Conservation (phyloP, 2,888 invertebrate species). For the Dinocampus coccinellae region DNA sequence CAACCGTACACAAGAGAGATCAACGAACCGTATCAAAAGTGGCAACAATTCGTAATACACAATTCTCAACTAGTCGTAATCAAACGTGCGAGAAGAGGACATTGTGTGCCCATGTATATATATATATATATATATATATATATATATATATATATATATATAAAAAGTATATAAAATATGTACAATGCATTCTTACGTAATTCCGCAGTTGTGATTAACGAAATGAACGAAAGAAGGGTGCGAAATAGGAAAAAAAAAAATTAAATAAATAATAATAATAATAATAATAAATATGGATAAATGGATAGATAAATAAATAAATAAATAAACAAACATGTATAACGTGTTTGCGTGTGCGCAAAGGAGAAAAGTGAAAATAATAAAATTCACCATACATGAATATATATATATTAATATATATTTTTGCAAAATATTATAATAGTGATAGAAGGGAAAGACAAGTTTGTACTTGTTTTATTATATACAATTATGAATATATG, state of each 20-base stretch:
- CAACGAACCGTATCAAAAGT: constrained; percentile 47
- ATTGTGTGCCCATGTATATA: too few relatives aligned
- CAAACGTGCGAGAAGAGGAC: constrained; percentile 40
- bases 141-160: too few relatives aligned
- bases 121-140: too few relatives aligned
- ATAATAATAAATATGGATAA: constrained; percentile 24
- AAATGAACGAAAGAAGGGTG: constrained; percentile 24
- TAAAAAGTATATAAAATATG: too few relatives aligned
- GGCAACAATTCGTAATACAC: constrained; percentile 43
- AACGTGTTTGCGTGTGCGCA: background rate
- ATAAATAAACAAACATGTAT: background rate
- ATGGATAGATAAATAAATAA: background rate
- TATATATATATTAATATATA: background rate
- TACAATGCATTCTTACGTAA: constrained; percentile 51
- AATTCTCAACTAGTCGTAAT: constrained; percentile 42
- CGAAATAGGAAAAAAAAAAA: constrained; percentile 9
- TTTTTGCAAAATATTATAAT: background rate
- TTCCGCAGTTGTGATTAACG: constrained; percentile 35
- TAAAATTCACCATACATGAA: background rate
- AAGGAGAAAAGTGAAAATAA: background rate
- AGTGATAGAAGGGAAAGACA: constrained; percentile 11
- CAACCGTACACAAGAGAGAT: constrained; percentile 15
- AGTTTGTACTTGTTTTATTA: constrained; percentile 12
- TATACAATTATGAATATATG: constrained; percentile 13
- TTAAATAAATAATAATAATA: constrained; percentile 18